These are phyloP conservation scores for Panulirus ornatus DNA, from an alignment of 1,140 invertebrate genomes.

Conservation along the genomic window DNA sequence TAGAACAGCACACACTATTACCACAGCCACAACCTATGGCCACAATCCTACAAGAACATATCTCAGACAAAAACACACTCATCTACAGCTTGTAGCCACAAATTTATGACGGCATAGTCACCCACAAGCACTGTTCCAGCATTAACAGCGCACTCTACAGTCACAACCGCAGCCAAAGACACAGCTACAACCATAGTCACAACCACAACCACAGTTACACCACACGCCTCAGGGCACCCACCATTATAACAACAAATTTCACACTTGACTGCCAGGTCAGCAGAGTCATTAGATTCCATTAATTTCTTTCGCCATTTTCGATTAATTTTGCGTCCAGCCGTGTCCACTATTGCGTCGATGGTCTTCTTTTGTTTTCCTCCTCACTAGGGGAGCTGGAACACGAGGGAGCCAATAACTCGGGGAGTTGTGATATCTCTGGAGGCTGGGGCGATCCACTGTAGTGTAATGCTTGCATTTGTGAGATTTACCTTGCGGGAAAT, in stretches of 20 bases:
- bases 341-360: not conserved
- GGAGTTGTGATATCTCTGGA: too few species aligned
- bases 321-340: not conserved
- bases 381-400: not conserved
- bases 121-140: not conserved
- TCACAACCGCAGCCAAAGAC: too few species aligned
- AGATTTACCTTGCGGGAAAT: too few species aligned
- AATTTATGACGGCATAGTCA: not conserved
- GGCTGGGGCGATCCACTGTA: too few species aligned
- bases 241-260: not conserved
- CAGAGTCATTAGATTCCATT: slow-evolving; percentile 13
- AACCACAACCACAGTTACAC: not conserved
- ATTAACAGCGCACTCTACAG: not conserved
- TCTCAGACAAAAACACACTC: not conserved
- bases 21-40: too few species aligned
- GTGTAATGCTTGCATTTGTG: too few species aligned
- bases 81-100: not conserved
- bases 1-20: too few species aligned
- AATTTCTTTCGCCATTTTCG: not conserved
- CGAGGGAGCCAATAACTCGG: too few species aligned
- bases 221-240: not conserved
- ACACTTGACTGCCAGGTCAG: not conserved
- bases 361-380: not conserved
- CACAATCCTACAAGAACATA: not conserved
- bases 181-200: not conserved